phyloP scores from a whole-genome alignment of 2,888 invertebrate genomes.

The Watsonalla cultraria region DNA sequence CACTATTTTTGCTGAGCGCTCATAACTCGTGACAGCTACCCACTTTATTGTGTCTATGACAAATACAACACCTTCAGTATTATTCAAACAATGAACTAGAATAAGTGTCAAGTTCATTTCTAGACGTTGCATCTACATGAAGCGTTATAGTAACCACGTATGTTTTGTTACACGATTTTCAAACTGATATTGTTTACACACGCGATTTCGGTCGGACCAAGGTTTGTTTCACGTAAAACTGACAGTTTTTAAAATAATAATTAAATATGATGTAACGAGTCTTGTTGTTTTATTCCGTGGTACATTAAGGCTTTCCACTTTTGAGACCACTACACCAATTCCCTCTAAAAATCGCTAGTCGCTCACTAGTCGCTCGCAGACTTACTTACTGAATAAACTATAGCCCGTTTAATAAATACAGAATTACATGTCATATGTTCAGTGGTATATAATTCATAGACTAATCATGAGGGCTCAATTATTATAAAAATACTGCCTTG shows the following conservation, averaged over 20 bases:
- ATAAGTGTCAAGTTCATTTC: not conserved
- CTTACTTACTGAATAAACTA: not conserved
- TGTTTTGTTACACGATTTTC: constrained; percentile 30
- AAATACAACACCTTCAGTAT: no score
- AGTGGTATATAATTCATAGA: no score
- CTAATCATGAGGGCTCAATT: no score
- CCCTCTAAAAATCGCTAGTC: no score
- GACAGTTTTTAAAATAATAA: constrained; percentile 62
- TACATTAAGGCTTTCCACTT: not conserved
- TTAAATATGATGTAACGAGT: constrained; percentile 68
- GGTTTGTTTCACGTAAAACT: constrained; percentile 63
- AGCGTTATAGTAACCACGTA: constrained; percentile 16
- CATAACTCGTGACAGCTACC: no score
- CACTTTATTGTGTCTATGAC: no score
- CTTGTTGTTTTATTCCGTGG: constrained; percentile 40
- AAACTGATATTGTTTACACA: constrained; percentile 52
- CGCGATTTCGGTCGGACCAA: constrained; percentile 67
- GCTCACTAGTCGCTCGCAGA: no score
- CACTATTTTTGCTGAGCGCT: no score
- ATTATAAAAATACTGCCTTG: no score
- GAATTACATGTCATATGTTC: no score
- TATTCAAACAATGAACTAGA: no score
- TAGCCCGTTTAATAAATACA: no score
- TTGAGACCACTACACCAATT: not conserved
- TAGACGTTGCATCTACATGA: constrained; percentile 25